These are phyloP conservation scores for Seira ritae DNA, from an alignment of 2,888 invertebrate species.

Conservation along the genomic window DNA sequence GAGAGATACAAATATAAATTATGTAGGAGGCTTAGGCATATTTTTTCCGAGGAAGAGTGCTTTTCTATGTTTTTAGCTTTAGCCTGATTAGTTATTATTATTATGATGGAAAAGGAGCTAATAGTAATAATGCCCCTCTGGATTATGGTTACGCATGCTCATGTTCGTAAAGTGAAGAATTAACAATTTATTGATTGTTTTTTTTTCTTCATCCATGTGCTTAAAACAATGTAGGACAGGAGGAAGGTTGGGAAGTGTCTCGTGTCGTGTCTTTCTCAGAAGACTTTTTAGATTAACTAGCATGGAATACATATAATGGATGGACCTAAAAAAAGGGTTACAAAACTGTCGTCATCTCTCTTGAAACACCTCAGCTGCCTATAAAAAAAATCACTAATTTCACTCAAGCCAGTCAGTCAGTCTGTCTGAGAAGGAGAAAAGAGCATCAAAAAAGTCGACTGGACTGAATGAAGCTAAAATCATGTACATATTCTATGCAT, in stretches of 20 bases:
- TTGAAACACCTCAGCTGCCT: constrained; percentile 1
- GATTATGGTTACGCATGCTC: not conserved
- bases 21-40: not conserved
- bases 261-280: constrained; percentile 2
- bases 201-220: not conserved
- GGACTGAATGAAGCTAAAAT: no score
- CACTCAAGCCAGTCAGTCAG: not conserved
- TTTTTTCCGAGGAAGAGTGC: not conserved
- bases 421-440: not conserved
- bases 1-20: not conserved
- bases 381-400: not conserved
- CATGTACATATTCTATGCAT: no score
- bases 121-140: no score
- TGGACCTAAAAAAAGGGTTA: constrained; percentile 6
- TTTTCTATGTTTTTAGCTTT: not conserved
- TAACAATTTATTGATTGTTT: constrained; percentile 14
- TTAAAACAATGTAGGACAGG: constrained; percentile 2
- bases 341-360: constrained; percentile 4
- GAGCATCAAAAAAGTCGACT: not conserved
- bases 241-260: not conserved
- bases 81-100: no score
- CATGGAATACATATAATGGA: not conserved
- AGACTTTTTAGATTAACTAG: not conserved
- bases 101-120: no score
- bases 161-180: not conserved